Evolutionary conservation across 2,797 vertebrate species (phyloP).

Genomic region (Sphenodon punctatus): DNA sequence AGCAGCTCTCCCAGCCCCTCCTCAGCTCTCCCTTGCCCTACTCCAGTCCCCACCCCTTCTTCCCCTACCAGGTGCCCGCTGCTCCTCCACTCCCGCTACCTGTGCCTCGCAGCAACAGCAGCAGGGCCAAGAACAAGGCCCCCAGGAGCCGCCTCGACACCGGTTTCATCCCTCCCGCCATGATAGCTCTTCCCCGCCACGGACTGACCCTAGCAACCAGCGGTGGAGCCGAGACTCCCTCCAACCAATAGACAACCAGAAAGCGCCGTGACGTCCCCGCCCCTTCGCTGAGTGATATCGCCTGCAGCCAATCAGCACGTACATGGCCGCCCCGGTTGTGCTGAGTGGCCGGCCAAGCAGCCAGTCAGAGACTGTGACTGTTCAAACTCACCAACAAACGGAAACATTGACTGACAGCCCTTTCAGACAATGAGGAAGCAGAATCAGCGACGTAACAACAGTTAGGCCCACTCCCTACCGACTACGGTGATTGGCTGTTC

Average conservation of each 20-base stretch:
- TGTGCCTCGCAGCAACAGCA: not conserved
- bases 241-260: not conserved
- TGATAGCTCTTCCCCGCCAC: not conserved
- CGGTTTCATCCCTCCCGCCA: conserved; percentile 62
- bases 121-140: not conserved
- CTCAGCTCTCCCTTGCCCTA: too few species aligned
- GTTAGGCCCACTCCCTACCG: not conserved
- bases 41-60: too few species aligned
- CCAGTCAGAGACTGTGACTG: not conserved
- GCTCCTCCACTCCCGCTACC: not conserved
- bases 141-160: not conserved
- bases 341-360: not conserved
- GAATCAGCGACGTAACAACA: not conserved
- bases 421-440: not conserved
- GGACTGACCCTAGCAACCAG: not conserved
- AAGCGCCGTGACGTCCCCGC: fast-evolving
- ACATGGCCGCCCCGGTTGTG: not conserved
- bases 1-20: not conserved
- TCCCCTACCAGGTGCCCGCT: not conserved
- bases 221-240: fast-evolving
- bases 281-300: not conserved
- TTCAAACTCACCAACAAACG: not conserved
- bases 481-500: not conserved
- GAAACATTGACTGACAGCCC: not conserved
- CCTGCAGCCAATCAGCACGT: fast-evolving